phyloP scores from a whole-genome alignment of 1,140 invertebrate species.

The Papilio xuthus region DNA sequence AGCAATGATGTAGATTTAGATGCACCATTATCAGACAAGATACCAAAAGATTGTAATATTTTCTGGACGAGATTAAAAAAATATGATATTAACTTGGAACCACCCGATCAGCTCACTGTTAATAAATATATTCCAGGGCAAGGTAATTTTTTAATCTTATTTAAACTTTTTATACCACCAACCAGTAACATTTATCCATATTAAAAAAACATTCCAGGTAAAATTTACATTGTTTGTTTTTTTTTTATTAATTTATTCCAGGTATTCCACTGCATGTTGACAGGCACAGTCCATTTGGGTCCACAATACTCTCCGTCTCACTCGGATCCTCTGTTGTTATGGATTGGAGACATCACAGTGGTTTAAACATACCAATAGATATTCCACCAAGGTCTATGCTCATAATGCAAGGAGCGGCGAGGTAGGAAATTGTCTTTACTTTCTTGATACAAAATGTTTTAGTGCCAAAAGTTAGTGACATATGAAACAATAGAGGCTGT shows the following conservation, averaged over 20 bases:
- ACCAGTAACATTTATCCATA: background rate
- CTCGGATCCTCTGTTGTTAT: constrained; percentile 93
- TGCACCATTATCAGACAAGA: constrained; percentile 84
- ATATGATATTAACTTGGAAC: constrained; percentile 70
- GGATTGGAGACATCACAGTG: constrained; percentile 87
- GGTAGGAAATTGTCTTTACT: constrained; percentile 72
- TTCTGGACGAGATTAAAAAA: constrained; percentile 85
- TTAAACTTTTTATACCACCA: background rate
- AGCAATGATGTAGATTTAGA: constrained; percentile 93
- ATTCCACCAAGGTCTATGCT: constrained; percentile 91
- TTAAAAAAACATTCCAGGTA: background rate
- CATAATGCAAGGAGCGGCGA: constrained; percentile 91
- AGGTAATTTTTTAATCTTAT: constrained; percentile 81
- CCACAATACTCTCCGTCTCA: constrained; percentile 93
- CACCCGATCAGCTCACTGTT: constrained; percentile 95
- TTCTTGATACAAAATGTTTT: background rate
- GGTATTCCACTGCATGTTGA: constrained; percentile 98
- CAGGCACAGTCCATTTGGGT: constrained; percentile 95
- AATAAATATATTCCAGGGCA: constrained; percentile 96
- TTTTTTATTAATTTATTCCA: constrained; percentile 59
- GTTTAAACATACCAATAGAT: constrained; percentile 83
- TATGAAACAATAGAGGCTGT: too few relatives aligned
- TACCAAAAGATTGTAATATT: constrained; percentile 88
- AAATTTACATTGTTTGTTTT: background rate
- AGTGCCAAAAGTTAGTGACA: too few relatives aligned